Base-by-base conservation (phyloP, 2,113 vertebrate genomes). In the Carettochelys insculpta region DNA sequence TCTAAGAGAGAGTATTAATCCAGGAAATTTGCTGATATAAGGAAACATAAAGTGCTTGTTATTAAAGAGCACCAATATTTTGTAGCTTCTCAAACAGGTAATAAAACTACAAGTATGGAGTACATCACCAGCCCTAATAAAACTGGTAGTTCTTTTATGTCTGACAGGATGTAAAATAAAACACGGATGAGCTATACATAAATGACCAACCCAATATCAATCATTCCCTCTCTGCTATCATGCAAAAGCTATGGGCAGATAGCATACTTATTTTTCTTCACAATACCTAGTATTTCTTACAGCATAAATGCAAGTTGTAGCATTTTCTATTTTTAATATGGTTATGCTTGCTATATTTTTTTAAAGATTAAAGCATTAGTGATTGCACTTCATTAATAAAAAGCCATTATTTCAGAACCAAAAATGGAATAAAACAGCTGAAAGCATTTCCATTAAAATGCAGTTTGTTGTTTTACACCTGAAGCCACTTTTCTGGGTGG, bases 1-100 rank as follows among this genome's bases (percentile, higher is more conserved):
- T 96, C 95, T 97, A 95, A 68, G 7, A 83, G 20, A 94, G 82
- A 20, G 19, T 85, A 96, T 96, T 91, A 96, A 92, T 96, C 91
- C 86, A 92, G 92, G 76, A 96, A 94, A 97, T 94, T 19, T 96
- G 93, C 95, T 97, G 96, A 97, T 85, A 93, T 38, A 80, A 92
- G 81, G 73, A 96, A 97, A 94, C 76, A 95, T 58, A 77, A 96
- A 96, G 86, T 31, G 1, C 87, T 95, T 68, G 3, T 87, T 96
- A 95, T 92, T 96, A 92, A 95, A 90, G 41, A 91, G 77, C 54
- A 85, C 85, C 94, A 90, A 77, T 92, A 91, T 94, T 95, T 94
- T 92, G 88, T 93, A 95, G 87, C 87, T 97, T 96, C 94, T 96
- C 73, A 93, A 93, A 94, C 47, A 95, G 86, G 89, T 95, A 97